phyloP scores from a whole-genome alignment of 2,113 vertebrate species.

The Brachionichthys hirsutus region DNA sequence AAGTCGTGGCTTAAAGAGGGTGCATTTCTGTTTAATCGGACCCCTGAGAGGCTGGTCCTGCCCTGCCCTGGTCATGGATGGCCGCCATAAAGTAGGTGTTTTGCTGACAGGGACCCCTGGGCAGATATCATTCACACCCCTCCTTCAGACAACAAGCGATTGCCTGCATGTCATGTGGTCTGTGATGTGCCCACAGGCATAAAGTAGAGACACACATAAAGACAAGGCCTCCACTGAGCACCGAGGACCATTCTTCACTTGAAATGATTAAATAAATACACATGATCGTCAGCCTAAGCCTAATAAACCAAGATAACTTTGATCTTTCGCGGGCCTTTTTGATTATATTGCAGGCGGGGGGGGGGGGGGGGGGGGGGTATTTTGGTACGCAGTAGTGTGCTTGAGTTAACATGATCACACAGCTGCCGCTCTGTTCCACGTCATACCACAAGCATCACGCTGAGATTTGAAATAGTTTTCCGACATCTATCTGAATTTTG shows the following conservation, averaged over 20 bases:
- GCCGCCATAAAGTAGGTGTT: constrained; percentile 53
- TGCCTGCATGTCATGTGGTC: constrained; percentile 39
- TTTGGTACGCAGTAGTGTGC: constrained; percentile 23
- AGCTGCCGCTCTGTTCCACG: constrained; percentile 22
- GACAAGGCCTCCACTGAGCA: too few species aligned
- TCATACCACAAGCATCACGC: constrained; percentile 33
- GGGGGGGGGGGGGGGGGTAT: too few species aligned
- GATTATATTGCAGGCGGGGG: not conserved
- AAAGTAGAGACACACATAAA: not conserved
- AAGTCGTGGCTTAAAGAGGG: constrained; percentile 36
- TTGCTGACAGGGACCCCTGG: constrained; percentile 57
- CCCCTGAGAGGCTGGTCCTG: constrained; percentile 38
- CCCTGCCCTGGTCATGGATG: constrained; percentile 47
- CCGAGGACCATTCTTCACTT: not conserved
- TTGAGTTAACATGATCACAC: constrained; percentile 19
- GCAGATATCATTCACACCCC: constrained; percentile 46
- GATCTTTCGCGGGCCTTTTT: constrained; percentile 23
- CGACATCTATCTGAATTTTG: not conserved
- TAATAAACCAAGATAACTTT: constrained; percentile 14
- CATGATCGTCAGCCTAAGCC: not conserved
- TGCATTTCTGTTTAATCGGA: constrained; percentile 50
- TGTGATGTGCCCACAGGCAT: constrained; percentile 18
- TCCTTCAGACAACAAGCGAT: constrained; percentile 24
- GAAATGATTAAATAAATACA: constrained; percentile 12
- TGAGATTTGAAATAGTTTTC: constrained; percentile 21